These are phyloP conservation scores for Neostethus bicornis DNA, from an alignment of 2,797 vertebrate genomes.

Conservation along the genomic window DNA sequence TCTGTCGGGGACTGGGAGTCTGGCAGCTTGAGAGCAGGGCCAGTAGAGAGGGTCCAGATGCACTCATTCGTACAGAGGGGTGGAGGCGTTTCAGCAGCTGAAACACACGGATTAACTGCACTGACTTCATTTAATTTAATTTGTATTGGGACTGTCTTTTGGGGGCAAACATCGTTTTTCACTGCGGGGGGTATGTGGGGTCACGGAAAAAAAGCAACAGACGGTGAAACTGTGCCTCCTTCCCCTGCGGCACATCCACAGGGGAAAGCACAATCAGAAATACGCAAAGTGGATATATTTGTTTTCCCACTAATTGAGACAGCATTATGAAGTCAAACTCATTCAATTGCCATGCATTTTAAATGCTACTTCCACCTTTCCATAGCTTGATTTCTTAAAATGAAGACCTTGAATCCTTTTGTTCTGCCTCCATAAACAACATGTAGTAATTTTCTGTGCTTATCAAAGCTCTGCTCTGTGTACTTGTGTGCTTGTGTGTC, in stretches of 20 bases:
- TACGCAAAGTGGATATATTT: constrained; percentile 34
- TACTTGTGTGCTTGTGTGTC: constrained; percentile 37
- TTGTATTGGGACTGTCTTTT: constrained; percentile 78
- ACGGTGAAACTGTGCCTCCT: constrained; percentile 53
- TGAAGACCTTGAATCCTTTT: constrained; percentile 76
- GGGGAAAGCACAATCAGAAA: constrained; percentile 36
- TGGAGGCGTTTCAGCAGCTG: constrained; percentile 63
- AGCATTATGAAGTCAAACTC: constrained; percentile 60
- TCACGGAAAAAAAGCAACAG: constrained; percentile 76
- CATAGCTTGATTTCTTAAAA: constrained; percentile 71
- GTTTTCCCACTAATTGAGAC: constrained; percentile 53
- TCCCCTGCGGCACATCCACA: constrained; percentile 43
- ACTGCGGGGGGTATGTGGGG: constrained; percentile 51
- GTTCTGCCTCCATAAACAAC: constrained; percentile 75
- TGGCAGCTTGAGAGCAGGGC: constrained; percentile 72
- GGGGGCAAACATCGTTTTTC: constrained; percentile 74
- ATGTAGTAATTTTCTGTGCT: constrained; percentile 73
- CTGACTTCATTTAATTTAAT: constrained; percentile 83
- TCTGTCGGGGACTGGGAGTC: constrained; percentile 55
- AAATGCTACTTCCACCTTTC: constrained; percentile 59
- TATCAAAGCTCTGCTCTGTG: constrained; percentile 64
- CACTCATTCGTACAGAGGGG: constrained; percentile 49
- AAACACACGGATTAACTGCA: constrained; percentile 80
- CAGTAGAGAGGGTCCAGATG: constrained; percentile 77
- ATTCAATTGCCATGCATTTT: constrained; percentile 59